phyloP scores from a whole-genome alignment of 2,113 vertebrate species.

The Tautogolabrus adspersus region DNA sequence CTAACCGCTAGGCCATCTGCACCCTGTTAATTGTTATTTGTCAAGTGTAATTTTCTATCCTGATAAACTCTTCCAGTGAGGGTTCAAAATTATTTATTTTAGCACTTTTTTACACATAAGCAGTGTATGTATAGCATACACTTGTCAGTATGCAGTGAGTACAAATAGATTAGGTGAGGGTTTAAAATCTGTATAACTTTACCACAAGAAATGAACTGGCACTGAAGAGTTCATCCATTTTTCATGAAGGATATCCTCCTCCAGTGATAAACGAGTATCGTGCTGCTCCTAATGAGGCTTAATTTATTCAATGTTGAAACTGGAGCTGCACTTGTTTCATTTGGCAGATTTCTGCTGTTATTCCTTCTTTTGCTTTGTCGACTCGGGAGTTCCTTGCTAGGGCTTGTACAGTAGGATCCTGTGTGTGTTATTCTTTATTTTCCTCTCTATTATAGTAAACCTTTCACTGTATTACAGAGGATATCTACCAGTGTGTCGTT shows the following conservation, averaged over 20 bases:
- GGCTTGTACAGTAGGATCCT: conserved; percentile 16
- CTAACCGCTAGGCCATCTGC: no score
- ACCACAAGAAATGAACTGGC: background rate
- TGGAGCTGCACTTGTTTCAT: background rate
- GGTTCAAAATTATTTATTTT: no score
- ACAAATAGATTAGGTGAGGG: background rate
- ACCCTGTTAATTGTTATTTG: no score
- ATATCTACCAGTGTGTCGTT: background rate
- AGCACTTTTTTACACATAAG: no score
- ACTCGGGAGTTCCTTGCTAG: conserved; percentile 5
- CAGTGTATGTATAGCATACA: no score
- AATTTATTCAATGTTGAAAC: conserved; percentile 6
- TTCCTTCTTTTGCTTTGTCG: background rate
- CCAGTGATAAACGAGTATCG: conserved; percentile 9
- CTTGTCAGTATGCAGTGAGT: background rate
- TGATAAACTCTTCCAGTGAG: no score
- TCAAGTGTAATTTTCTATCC: no score
- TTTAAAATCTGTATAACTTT: background rate
- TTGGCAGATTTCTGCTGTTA: background rate
- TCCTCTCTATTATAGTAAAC: background rate
- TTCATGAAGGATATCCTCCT: background rate
- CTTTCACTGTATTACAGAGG: no score
- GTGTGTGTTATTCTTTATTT: background rate
- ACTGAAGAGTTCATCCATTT: background rate
- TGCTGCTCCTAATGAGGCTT: background rate